Percentiles rank a stretch among this genome's conserved stretches.
Evolutionary conservation across 1,140 invertebrate species (phyloP).

Genomic region (Branchinecta lindahli): DNA sequence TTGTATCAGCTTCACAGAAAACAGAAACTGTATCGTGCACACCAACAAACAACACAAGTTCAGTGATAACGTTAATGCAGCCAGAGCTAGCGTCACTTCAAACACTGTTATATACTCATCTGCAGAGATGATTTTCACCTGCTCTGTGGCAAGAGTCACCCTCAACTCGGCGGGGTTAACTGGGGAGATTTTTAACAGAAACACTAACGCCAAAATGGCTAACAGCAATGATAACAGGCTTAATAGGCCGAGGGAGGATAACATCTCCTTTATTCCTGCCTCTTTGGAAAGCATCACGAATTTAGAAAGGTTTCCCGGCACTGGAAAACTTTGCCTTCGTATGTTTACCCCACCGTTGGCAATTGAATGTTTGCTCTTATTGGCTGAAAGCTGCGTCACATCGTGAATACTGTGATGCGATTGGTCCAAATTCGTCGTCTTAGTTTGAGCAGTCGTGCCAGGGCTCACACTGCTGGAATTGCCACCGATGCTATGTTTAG

Average conservation of each 20-base stretch:
- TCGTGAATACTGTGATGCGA: slow-evolving; percentile 16
- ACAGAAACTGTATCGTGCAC: slow-evolving; percentile 83
- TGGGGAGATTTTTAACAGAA: slow-evolving; percentile 66
- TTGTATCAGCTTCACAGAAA: slow-evolving; percentile 66
- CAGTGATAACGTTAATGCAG: slow-evolving; percentile 66
- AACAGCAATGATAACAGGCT: slow-evolving; percentile 66
- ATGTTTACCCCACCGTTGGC: slow-evolving; percentile 34
- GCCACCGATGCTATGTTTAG: slow-evolving; percentile 31
- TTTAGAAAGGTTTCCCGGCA: slow-evolving; percentile 31
- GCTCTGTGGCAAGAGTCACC: slow-evolving; percentile 37
- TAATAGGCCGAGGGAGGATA: slow-evolving; percentile 68
- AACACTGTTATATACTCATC: slow-evolving; percentile 74
- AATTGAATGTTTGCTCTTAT: slow-evolving; percentile 19
- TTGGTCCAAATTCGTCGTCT: slow-evolving; percentile 14
- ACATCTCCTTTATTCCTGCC: slow-evolving; percentile 53
- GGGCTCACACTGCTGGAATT: slow-evolving; percentile 38
- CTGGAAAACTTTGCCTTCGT: slow-evolving; percentile 31
- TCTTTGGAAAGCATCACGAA: slow-evolving; percentile 35
- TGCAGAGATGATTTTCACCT: slow-evolving; percentile 40
- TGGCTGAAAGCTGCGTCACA: neutral
- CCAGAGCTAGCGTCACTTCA: slow-evolving; percentile 73
- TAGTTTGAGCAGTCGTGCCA: slow-evolving; percentile 24
- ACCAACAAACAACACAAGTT: slow-evolving; percentile 80
- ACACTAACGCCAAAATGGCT: slow-evolving; percentile 63
- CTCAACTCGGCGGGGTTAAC: slow-evolving; percentile 34